Conservation (phyloP, 2,113 vertebrate genomes). For the Machaerirhynchus nigripectus region DNA sequence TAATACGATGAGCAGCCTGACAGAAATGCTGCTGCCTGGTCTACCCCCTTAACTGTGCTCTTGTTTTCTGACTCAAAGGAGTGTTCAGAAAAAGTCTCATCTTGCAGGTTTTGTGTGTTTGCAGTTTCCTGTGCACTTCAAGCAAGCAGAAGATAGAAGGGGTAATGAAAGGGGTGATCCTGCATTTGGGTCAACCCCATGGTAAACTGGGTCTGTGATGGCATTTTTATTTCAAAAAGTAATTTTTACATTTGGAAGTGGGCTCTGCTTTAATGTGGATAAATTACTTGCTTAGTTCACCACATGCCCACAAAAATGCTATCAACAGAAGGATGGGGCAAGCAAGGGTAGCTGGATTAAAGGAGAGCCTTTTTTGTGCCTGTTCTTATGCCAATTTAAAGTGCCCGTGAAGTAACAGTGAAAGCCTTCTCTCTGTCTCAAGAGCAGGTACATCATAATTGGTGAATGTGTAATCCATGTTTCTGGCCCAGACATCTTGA, state of each 20-base stretch:
- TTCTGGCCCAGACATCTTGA: neutral
- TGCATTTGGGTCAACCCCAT: neutral
- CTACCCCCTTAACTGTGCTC: neutral
- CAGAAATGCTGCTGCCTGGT: neutral
- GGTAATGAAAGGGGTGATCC: neutral
- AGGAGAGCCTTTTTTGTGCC: neutral
- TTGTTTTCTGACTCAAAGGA: neutral
- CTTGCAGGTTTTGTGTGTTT: neutral
- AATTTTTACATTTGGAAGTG: neutral
- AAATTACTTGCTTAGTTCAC: neutral
- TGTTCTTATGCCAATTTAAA: neutral
- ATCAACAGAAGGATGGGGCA: neutral
- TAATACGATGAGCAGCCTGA: neutral
- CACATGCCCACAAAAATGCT: neutral
- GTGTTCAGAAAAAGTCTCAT: neutral
- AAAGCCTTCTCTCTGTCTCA: neutral
- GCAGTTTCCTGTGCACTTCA: neutral
- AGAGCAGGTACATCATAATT: neutral
- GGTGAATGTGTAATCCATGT: neutral
- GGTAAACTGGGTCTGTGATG: neutral
- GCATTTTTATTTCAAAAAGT: neutral
- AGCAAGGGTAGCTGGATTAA: neutral
- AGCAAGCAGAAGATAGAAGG: fast-evolving
- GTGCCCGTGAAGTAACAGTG: neutral
- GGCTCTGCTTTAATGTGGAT: neutral